Conservation (phyloP, 2,797 vertebrate genomes). For the Pseudopleuronectes americanus region DNA sequence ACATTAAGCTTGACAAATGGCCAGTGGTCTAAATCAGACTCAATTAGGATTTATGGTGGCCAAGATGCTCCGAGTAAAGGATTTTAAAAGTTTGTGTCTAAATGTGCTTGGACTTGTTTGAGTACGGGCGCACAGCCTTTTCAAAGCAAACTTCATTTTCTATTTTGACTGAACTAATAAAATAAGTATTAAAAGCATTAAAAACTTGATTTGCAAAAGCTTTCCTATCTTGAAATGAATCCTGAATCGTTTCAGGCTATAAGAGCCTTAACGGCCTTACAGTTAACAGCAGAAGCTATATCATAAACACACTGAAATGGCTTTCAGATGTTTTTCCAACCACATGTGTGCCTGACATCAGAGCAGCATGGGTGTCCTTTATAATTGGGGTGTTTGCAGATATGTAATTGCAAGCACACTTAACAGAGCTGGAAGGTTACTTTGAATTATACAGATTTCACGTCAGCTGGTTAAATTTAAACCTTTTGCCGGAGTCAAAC, state of each 20-base stretch:
- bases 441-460: conserved; percentile 61
- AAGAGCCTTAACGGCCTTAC: conserved; percentile 21
- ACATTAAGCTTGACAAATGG: conserved; percentile 66
- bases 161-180: conserved; percentile 19
- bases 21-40: conserved; percentile 62
- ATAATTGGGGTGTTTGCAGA: conserved; percentile 70
- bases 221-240: conserved; percentile 16
- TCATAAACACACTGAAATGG: conserved; percentile 73
- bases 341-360: conserved; percentile 61
- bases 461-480: conserved; percentile 49
- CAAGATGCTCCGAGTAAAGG: conserved; percentile 31
- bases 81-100: conserved; percentile 35
- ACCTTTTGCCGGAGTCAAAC: conserved; percentile 9
- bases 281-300: conserved; percentile 55
- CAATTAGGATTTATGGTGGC: conserved; percentile 61
- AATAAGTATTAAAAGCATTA: conserved; percentile 15
- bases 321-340: conserved; percentile 68
- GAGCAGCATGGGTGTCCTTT: conserved; percentile 52
- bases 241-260: conserved; percentile 25
- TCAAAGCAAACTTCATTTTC: conserved; percentile 20
- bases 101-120: not conserved
- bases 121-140: not conserved
- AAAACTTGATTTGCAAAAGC: conserved; percentile 9
- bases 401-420: conserved; percentile 78
- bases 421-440: conserved; percentile 61